Percentiles rank a stretch among this genome's conserved stretches.
phyloP scores from a whole-genome alignment of 53 echinoderm and acorn worm species.

The Stichopus horrens region DNA sequence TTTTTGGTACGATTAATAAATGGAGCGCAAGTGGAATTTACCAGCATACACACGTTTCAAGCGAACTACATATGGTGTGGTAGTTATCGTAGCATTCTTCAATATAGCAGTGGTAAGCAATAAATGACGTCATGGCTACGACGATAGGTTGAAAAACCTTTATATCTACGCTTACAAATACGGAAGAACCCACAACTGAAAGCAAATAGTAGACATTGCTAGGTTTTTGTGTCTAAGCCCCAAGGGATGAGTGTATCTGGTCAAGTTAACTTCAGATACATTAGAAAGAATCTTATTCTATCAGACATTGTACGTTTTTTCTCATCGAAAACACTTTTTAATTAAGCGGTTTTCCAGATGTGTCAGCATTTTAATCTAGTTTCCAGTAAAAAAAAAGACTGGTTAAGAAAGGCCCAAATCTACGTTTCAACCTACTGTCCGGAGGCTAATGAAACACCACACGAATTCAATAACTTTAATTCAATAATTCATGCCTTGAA shows the following conservation, averaged over 20 bases:
- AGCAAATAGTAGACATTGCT: too few relatives aligned
- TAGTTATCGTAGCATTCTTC: too few relatives aligned
- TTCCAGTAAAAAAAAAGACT: background rate
- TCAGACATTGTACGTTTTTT: background rate
- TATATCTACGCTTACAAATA: too few relatives aligned
- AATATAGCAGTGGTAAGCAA: too few relatives aligned
- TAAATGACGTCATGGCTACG: too few relatives aligned
- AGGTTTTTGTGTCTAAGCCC: too few relatives aligned
- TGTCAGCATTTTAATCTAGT: constrained; percentile 1
- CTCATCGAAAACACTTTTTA: background rate
- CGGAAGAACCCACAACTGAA: too few relatives aligned
- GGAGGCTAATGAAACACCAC: background rate
- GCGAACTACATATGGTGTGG: too few relatives aligned
- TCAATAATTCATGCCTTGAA: background rate
- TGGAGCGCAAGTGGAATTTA: too few relatives aligned
- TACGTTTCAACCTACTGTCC: background rate
- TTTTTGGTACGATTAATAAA: too few relatives aligned
- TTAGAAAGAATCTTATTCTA: background rate
- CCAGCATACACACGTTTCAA: too few relatives aligned
- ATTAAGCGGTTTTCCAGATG: background rate
- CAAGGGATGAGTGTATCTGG: background rate
- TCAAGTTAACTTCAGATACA: background rate
- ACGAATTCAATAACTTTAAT: constrained; percentile 23
- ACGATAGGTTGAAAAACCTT: too few relatives aligned
- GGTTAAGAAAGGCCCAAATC: background rate